Conservation (phyloP, 2,888 invertebrate species). For the Acrobasis suavella region DNA sequence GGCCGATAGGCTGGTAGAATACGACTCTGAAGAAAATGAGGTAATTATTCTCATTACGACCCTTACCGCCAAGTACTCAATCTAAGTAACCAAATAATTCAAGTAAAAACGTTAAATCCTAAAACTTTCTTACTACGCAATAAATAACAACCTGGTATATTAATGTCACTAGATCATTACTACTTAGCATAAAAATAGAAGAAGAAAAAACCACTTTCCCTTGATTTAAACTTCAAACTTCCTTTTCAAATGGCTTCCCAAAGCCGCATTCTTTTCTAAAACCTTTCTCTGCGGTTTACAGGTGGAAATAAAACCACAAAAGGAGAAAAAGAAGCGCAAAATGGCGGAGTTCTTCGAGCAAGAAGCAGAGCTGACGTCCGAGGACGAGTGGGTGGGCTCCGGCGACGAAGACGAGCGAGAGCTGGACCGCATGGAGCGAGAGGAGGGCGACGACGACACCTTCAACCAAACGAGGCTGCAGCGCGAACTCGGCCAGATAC, state of each 20-base stretch:
- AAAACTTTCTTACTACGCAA: no score
- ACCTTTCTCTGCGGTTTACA: slow-evolving; percentile 30
- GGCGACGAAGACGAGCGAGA: slow-evolving; percentile 93
- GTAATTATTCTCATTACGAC: slow-evolving; percentile 40
- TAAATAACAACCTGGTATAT: no score
- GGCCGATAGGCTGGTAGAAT: slow-evolving; percentile 82
- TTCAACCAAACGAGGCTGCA: slow-evolving; percentile 90
- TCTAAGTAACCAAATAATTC: no score
- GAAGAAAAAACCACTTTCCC: no score
- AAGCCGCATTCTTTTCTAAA: no score
- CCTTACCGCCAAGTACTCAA: background rate
- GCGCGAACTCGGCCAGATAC: slow-evolving; percentile 91
- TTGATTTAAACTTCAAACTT: no score
- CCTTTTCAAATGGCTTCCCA: no score
- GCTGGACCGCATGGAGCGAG: slow-evolving; percentile 90
- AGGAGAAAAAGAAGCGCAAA: slow-evolving; percentile 69
- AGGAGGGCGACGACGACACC: slow-evolving; percentile 92
- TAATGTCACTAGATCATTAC: no score
- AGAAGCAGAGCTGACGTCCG: slow-evolving; percentile 94
- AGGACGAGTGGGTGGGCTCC: slow-evolving; percentile 92
- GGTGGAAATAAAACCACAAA: slow-evolving; percentile 58
- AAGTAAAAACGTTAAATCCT: no score
- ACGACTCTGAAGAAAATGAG: slow-evolving; percentile 94
- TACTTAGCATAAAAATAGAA: no score
- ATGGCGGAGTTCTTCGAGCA: slow-evolving; percentile 90